Conservation (phyloP, 2,888 invertebrate species). For the Pyrochroa serraticornis region DNA sequence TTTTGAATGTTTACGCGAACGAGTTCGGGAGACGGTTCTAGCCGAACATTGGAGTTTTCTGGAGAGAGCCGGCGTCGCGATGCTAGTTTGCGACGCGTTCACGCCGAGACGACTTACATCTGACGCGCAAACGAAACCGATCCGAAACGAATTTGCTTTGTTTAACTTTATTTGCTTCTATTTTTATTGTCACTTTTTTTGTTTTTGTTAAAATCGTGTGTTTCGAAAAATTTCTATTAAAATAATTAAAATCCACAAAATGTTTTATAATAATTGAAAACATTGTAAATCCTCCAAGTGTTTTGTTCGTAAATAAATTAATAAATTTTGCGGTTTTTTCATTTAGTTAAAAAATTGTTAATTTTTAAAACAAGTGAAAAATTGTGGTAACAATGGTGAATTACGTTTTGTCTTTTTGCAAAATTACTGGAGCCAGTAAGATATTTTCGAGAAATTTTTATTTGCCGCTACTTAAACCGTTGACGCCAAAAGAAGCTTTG, state of each 20-base stretch:
- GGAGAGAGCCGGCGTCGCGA: conserved; percentile 30
- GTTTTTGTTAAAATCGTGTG: conserved; percentile 2
- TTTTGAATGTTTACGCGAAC: conserved; percentile 40
- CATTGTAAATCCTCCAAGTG: conserved; percentile 1
- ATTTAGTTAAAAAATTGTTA: conserved; percentile 10
- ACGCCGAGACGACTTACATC: conserved; percentile 38
- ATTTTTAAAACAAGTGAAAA: conserved; percentile 8
- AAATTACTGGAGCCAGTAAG: conserved; percentile 81
- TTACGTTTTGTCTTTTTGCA: conserved; percentile 67
- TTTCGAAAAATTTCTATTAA: too few species aligned
- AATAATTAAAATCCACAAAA: neutral
- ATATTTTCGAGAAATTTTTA: conserved; percentile 84
- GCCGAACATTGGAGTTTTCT: conserved; percentile 23
- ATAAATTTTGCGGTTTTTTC: neutral
- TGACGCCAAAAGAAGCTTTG: conserved; percentile 82
- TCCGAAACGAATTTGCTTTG: conserved; percentile 33
- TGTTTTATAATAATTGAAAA: conserved; percentile 16
- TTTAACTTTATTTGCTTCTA: conserved; percentile 26
- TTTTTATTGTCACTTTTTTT: conserved; percentile 19
- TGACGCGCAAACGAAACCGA: conserved; percentile 37
- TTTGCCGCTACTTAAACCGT: conserved; percentile 80
- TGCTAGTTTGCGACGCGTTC: conserved; percentile 35
- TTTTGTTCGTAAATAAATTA: neutral
- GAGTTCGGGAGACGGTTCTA: conserved; percentile 46
- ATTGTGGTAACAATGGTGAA: conserved; percentile 49